These are phyloP conservation scores for Cryptus viduatorius DNA, from an alignment of 2,888 invertebrate genomes.

Conservation along the genomic window DNA sequence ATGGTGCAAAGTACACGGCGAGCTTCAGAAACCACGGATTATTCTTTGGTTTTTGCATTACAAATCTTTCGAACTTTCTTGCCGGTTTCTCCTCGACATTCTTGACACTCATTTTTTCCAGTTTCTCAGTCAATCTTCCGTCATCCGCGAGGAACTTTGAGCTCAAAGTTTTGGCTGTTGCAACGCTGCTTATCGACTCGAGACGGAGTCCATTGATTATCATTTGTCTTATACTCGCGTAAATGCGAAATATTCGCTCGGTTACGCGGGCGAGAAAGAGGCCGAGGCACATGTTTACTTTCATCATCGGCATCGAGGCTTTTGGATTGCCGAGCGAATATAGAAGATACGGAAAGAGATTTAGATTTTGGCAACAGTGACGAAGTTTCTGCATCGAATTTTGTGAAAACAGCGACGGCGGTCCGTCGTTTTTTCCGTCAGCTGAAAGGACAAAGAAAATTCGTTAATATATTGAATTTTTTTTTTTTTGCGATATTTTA, in stretches of 20 bases:
- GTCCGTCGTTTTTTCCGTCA: constrained; percentile 81
- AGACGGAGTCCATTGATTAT: constrained; percentile 61
- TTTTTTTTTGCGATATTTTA: too few species aligned
- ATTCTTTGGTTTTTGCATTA: constrained; percentile 74
- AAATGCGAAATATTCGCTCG: constrained; percentile 76
- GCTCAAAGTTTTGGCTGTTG: constrained; percentile 2
- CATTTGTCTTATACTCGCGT: constrained; percentile 73
- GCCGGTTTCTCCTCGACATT: not conserved
- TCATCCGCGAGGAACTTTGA: constrained; percentile 14
- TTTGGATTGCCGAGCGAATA: constrained; percentile 82
- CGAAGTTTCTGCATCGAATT: constrained; percentile 83
- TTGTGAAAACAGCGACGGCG: constrained; percentile 80
- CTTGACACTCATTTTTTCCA: constrained; percentile 17
- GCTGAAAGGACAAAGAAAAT: constrained; percentile 65
- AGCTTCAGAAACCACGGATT: constrained; percentile 74
- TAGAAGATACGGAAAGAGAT: constrained; percentile 82
- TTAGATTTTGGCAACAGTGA: constrained; percentile 84
- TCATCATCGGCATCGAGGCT: constrained; percentile 77
- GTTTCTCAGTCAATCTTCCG: constrained; percentile 26
- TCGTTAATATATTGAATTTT: not conserved
- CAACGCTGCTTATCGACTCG: constrained; percentile 34
- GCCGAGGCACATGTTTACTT: constrained; percentile 77
- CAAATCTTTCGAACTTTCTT: constrained; percentile 64
- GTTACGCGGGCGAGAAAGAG: constrained; percentile 74
- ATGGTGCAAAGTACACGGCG: constrained; percentile 79